Conservation (phyloP, 2,113 vertebrate species). For the Pipa parva region DNA sequence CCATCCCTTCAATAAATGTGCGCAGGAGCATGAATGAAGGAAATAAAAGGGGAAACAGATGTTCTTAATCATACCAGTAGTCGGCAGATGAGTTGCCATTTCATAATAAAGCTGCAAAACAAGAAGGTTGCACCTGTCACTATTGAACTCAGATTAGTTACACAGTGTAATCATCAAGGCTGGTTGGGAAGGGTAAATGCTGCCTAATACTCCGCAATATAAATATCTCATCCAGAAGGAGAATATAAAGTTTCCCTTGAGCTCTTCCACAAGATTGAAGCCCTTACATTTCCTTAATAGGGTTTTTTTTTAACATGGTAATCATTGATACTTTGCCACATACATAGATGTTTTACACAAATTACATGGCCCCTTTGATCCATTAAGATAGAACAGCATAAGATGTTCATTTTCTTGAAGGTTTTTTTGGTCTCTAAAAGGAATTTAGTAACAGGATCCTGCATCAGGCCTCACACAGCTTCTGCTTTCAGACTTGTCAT, state of each 20-base stretch:
- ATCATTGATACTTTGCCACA: slow-evolving; percentile 24
- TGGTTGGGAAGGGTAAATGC: slow-evolving; percentile 35
- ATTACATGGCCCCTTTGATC: slow-evolving; percentile 46
- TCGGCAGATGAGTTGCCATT: slow-evolving; percentile 19
- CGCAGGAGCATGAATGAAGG: slow-evolving; percentile 16
- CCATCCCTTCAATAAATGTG: neutral
- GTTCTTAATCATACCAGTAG: neutral
- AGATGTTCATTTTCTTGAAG: slow-evolving; percentile 49
- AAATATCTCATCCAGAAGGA: slow-evolving; percentile 41
- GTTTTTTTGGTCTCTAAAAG: slow-evolving; percentile 49
- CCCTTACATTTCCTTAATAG: slow-evolving; percentile 14
- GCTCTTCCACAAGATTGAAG: slow-evolving; percentile 34
- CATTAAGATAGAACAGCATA: slow-evolving; percentile 42
- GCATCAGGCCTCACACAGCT: slow-evolving; percentile 42
- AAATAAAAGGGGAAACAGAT: slow-evolving; percentile 29
- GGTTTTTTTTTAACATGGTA: slow-evolving; percentile 38
- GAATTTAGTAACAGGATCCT: slow-evolving; percentile 54
- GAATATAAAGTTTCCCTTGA: slow-evolving; percentile 46
- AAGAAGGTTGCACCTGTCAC: slow-evolving; percentile 55
- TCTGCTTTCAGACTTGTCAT: slow-evolving; percentile 43
- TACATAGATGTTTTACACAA: slow-evolving; percentile 42
- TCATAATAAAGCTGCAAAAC: slow-evolving; percentile 40
- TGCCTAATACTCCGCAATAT: slow-evolving; percentile 48
- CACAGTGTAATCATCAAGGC: slow-evolving; percentile 44
- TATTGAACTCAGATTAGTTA: slow-evolving; percentile 46